Percentiles rank a stretch among this genome's conserved stretches.
Conservation (phyloP, 1,140 invertebrate genomes). For the Bombus consobrinus region DNA sequence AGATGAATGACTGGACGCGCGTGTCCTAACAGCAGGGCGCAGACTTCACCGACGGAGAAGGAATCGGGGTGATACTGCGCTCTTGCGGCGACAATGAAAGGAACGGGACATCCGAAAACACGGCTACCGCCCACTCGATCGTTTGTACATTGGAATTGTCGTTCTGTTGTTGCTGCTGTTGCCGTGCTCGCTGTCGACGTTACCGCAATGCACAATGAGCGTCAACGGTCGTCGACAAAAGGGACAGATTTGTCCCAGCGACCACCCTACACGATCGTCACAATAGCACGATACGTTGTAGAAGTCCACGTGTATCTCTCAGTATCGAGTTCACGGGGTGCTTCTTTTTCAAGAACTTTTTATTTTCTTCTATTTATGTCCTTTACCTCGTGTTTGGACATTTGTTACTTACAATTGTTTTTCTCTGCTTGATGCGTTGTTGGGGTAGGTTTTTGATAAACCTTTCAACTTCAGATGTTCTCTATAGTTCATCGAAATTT, state of each 20-base stretch:
- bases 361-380: conserved; percentile 17
- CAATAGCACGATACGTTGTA: conserved; percentile 44
- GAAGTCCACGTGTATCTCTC: conserved; percentile 49
- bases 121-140: conserved; percentile 72
- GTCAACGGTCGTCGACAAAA: conserved; percentile 60
- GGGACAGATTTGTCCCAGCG: conserved; percentile 68
- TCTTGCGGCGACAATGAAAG: conserved; percentile 68
- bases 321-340: conserved; percentile 7
- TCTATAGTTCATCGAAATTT: too few species aligned
- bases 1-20: conserved; percentile 46
- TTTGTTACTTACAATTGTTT: background rate
- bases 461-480: background rate
- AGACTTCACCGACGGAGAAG: conserved; percentile 10
- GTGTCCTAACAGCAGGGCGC: conserved; percentile 62
- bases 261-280: conserved; percentile 37
- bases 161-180: conserved; percentile 42
- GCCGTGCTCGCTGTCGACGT: conserved; percentile 41
- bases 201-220: conserved; percentile 54
- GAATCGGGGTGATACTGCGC: conserved; percentile 32
- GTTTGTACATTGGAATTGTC: conserved; percentile 60
- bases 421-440: background rate
- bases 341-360: background rate
- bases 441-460: background rate
- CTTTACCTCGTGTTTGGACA: background rate
- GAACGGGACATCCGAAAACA: conserved; percentile 71